A percentile compares a stretch with the other conserved stretches of the same genome.
phyloP scores from a whole-genome alignment of 2,888 invertebrate species.

The Cryptophagus acutangulus region DNA sequence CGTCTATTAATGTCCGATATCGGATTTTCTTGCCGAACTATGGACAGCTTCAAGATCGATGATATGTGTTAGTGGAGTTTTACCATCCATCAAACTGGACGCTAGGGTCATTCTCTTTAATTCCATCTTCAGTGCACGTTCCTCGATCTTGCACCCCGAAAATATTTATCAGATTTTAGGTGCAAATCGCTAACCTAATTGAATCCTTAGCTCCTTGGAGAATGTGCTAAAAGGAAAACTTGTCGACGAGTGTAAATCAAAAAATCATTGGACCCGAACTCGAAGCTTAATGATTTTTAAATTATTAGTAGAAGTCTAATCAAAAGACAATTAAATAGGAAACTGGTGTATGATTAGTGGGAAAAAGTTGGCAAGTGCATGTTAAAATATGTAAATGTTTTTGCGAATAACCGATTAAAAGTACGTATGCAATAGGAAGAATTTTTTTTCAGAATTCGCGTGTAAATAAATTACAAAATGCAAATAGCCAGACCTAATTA shows the following conservation, averaged over 20 bases:
- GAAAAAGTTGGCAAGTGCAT: neutral
- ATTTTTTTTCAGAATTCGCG: neutral
- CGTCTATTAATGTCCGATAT: neutral
- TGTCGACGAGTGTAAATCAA: no score
- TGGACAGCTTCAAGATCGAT: neutral
- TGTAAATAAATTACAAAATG: constrained; percentile 1
- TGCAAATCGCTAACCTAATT: no score
- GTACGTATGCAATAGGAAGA: neutral
- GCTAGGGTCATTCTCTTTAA: neutral
- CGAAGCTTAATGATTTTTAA: no score
- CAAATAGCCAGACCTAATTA: neutral
- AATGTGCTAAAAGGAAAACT: no score
- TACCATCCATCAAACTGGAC: constrained; percentile 1
- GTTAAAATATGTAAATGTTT: no score
- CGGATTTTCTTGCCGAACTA: constrained; percentile 1
- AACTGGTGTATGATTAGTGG: no score
- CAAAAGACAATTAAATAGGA: no score
- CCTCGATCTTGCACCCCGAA: neutral
- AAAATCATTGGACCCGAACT: no score
- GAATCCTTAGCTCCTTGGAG: no score
- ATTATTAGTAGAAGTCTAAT: no score
- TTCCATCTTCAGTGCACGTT: constrained; percentile 1
- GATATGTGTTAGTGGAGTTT: constrained; percentile 2
- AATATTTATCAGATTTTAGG: constrained; percentile 1
- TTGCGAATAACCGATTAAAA: neutral